These are phyloP conservation scores for Phyto melanocephala DNA, from an alignment of 2,888 invertebrate genomes.

Conservation along the genomic window DNA sequence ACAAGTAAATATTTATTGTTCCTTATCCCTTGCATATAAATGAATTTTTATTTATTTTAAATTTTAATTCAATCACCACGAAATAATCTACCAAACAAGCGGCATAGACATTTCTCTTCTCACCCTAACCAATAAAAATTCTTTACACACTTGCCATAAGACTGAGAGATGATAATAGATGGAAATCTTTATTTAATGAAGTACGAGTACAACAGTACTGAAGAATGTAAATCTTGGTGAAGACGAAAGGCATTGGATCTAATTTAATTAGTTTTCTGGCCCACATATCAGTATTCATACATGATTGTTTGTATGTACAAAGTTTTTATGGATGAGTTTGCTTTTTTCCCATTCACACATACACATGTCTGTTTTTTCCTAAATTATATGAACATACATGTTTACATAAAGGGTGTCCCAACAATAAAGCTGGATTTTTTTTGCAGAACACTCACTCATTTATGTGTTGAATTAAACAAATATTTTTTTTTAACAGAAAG, in stretches of 20 bases:
- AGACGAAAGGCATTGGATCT: conserved; percentile 5
- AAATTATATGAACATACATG: too few relatives aligned
- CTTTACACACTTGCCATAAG: neutral
- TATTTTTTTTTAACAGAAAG: too few relatives aligned
- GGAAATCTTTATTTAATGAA: neutral
- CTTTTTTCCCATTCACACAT: neutral
- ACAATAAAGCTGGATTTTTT: too few relatives aligned
- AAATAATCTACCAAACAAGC: neutral
- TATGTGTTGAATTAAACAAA: too few relatives aligned
- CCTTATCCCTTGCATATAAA: neutral
- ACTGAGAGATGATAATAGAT: neutral
- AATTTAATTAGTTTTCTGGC: conserved; percentile 62
- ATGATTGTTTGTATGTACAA: neutral
- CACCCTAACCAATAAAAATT: neutral
- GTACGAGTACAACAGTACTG: neutral
- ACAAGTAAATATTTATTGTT: neutral
- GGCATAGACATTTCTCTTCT: neutral
- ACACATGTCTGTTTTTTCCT: neutral
- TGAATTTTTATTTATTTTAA: neutral
- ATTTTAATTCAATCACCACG: conserved; percentile 10
- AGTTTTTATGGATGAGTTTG: neutral
- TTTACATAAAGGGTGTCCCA: neutral
- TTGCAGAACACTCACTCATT: too few relatives aligned
- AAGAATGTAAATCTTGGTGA: too few relatives aligned
- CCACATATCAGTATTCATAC: conserved; percentile 44